phyloP scores from a whole-genome alignment of 92 coral and sea anemone genomes.

The Actinernus sp. region DNA sequence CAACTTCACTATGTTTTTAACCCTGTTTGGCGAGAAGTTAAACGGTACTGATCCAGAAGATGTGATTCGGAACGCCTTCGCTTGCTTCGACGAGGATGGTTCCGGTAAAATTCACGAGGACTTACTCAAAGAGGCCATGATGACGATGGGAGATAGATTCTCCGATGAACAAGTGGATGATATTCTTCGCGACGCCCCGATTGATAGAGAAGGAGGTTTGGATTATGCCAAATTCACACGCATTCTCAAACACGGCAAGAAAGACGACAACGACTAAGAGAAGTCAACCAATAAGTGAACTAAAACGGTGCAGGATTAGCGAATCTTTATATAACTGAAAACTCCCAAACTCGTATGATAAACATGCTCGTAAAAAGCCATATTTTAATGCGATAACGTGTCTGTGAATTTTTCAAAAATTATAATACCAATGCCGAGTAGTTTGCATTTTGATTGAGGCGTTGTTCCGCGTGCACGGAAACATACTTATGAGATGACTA shows the following conservation, averaged over 20 bases:
- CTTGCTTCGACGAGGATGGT: constrained; percentile 95
- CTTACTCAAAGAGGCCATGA: constrained; percentile 90
- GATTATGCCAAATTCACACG: constrained; percentile 88
- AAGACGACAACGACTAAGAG: constrained; percentile 81
- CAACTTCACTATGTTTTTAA: constrained; percentile 98
- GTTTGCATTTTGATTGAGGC: too few relatives aligned
- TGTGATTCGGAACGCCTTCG: constrained; percentile 93
- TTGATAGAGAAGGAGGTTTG: constrained; percentile 92
- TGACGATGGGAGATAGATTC: constrained; percentile 96
- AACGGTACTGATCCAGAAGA: constrained; percentile 99
- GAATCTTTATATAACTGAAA: too few relatives aligned
- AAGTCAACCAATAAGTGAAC: too few relatives aligned
- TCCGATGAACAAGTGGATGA: constrained; percentile 97
- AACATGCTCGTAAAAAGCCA: too few relatives aligned
- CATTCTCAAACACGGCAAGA: constrained; percentile 97
- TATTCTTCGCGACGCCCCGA: constrained; percentile 97
- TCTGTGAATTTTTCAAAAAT: too few relatives aligned
- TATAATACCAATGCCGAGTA: too few relatives aligned
- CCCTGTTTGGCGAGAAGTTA: constrained; percentile 96
- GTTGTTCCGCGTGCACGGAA: too few relatives aligned
- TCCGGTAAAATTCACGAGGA: constrained; percentile 88
- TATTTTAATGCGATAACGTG: too few relatives aligned
- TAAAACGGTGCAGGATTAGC: too few relatives aligned
- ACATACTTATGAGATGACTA: too few relatives aligned
- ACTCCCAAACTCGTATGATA: too few relatives aligned